These are phyloP conservation scores for Scytalopus superciliaris DNA, from an alignment of 2,113 vertebrate species.

Conservation along the genomic window DNA sequence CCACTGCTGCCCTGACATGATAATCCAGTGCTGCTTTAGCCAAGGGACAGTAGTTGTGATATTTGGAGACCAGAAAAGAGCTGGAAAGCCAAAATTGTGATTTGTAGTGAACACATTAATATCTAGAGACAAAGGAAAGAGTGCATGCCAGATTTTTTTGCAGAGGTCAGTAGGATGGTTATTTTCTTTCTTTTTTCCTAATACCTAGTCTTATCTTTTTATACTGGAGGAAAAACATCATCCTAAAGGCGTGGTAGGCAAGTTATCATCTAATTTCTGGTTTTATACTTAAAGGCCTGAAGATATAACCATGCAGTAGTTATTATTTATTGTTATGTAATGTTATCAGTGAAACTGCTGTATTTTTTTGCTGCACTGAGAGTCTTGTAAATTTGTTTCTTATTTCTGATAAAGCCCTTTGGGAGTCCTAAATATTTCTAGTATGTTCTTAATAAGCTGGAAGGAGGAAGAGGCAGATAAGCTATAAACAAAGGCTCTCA, in stretches of 20 bases:
- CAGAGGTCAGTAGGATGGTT: background rate
- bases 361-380: background rate
- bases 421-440: constrained; percentile 9
- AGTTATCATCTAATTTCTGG: background rate
- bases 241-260: background rate
- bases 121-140: background rate
- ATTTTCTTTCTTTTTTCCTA: background rate
- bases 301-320: background rate
- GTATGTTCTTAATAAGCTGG: background rate
- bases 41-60: background rate
- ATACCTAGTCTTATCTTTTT: background rate
- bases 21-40: background rate
- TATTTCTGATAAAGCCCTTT: background rate
- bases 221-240: background rate
- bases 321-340: background rate
- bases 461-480: background rate
- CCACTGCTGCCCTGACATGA: background rate
- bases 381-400: background rate
- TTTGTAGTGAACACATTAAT: background rate
- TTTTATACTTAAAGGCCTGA: background rate
- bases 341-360: background rate
- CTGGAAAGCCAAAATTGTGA: background rate
- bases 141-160: background rate
- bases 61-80: background rate
- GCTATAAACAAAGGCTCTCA: background rate